Percentiles rank a stretch among this genome's conserved stretches.
Evolutionary conservation across 2,113 vertebrate species (phyloP).

Genomic region (Thalassarche chlororhynchos): DNA sequence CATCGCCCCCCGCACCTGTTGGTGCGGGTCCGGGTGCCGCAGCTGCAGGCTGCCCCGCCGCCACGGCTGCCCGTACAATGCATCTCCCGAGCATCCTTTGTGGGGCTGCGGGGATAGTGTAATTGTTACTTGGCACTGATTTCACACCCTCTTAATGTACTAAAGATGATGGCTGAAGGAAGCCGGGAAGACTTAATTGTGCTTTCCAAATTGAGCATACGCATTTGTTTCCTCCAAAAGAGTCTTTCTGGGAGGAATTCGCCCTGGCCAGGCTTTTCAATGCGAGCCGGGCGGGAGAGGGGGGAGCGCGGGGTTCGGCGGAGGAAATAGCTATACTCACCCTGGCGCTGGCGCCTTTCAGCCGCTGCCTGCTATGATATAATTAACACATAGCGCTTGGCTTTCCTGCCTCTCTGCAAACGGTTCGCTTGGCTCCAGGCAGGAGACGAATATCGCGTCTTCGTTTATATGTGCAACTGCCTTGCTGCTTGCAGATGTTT

Average conservation of each 20-base stretch:
- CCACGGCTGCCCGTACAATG: constrained; percentile 53
- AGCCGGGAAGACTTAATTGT: constrained; percentile 61
- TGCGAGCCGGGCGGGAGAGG: neutral
- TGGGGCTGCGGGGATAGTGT: constrained; percentile 47
- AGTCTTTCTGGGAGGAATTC: constrained; percentile 61
- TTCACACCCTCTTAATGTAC: constrained; percentile 76
- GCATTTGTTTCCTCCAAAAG: constrained; percentile 63
- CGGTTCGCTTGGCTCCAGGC: neutral
- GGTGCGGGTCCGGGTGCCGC: neutral
- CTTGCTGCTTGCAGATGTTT: neutral
- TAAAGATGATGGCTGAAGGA: constrained; percentile 67
- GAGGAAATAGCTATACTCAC: constrained; percentile 42
- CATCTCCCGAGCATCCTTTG: constrained; percentile 71
- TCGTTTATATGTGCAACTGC: neutral
- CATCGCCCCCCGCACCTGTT: constrained; percentile 74
- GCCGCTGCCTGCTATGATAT: constrained; percentile 56
- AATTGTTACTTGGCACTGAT: constrained; percentile 78
- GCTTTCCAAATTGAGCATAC: constrained; percentile 67
- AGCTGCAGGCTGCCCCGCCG: constrained; percentile 61
- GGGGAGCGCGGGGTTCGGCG: neutral
- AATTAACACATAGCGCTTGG: constrained; percentile 31
- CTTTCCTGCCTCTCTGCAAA: neutral
- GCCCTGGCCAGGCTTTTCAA: constrained; percentile 43
- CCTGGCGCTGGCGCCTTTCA: constrained; percentile 36
- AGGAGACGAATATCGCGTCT: neutral